These are phyloP conservation scores for Acleris cristana DNA, from an alignment of 2,888 invertebrate species.

Conservation along the genomic window DNA sequence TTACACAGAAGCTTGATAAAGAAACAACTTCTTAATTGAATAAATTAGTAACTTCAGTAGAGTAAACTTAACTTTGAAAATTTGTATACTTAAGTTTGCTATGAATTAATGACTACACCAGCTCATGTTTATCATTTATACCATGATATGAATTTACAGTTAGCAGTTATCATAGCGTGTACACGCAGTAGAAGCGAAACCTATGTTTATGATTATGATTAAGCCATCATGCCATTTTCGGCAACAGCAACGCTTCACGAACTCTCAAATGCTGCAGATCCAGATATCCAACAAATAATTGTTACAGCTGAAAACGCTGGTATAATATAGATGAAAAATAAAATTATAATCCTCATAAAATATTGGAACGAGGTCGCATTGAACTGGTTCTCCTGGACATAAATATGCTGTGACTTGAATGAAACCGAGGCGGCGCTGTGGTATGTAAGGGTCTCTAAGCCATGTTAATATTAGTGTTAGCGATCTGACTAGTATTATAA, in stretches of 20 bases:
- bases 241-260: too few species aligned
- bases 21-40: constrained; percentile 12
- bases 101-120: too few species aligned
- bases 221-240: too few species aligned
- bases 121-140: too few species aligned
- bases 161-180: too few species aligned
- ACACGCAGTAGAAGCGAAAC: too few species aligned
- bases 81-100: too few species aligned
- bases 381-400: constrained; percentile 55
- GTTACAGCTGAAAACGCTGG: neutral
- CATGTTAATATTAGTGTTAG: neutral
- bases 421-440: constrained; percentile 48
- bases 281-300: neutral
- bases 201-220: too few species aligned
- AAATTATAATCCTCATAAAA: constrained; percentile 52
- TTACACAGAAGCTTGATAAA: constrained; percentile 11
- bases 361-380: constrained; percentile 52
- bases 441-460: constrained; percentile 49
- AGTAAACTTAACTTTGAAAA: neutral
- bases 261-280: too few species aligned
- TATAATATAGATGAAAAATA: constrained; percentile 27
- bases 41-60: constrained; percentile 2
- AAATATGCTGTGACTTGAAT: constrained; percentile 67
- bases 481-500: neutral
- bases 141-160: too few species aligned